Evolutionary conservation across 2,797 vertebrate genomes (phyloP).

Genomic region (Linurgus olivaceus): DNA sequence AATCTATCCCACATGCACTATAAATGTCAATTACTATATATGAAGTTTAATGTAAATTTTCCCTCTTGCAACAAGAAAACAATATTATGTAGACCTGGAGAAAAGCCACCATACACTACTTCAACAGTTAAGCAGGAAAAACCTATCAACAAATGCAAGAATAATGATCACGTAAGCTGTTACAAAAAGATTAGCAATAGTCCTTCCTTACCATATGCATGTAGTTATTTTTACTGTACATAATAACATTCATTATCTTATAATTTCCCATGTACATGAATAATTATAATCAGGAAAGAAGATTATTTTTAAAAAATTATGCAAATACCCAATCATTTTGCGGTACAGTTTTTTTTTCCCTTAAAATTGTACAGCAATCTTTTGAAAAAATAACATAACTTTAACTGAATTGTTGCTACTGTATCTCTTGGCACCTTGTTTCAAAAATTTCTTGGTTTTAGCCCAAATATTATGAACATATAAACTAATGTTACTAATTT

Average conservation of each 20-base stretch:
- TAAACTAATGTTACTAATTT: background rate
- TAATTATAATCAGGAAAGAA: background rate
- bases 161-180: slow-evolving; percentile 36
- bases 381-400: background rate
- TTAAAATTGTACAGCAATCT: background rate
- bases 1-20: slow-evolving; percentile 52
- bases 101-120: background rate
- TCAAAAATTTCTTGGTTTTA: background rate
- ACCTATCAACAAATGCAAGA: slow-evolving; percentile 36
- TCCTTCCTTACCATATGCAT: slow-evolving; percentile 4
- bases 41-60: slow-evolving; percentile 39
- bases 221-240: background rate
- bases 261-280: background rate
- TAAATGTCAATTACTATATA: slow-evolving; percentile 38
- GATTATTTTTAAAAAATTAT: background rate
- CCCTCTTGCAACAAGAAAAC: slow-evolving; percentile 12
- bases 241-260: background rate
- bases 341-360: background rate
- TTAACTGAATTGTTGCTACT: background rate
- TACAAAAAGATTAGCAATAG: slow-evolving; percentile 26
- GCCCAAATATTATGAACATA: background rate
- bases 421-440: background rate
- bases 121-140: slow-evolving; percentile 53
- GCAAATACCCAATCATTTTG: background rate
- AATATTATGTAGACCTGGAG: background rate